Percentiles rank a stretch among this genome's conserved stretches.
phyloP scores from a whole-genome alignment of 2,113 vertebrate genomes.

The Ammodytes dubius region DNA sequence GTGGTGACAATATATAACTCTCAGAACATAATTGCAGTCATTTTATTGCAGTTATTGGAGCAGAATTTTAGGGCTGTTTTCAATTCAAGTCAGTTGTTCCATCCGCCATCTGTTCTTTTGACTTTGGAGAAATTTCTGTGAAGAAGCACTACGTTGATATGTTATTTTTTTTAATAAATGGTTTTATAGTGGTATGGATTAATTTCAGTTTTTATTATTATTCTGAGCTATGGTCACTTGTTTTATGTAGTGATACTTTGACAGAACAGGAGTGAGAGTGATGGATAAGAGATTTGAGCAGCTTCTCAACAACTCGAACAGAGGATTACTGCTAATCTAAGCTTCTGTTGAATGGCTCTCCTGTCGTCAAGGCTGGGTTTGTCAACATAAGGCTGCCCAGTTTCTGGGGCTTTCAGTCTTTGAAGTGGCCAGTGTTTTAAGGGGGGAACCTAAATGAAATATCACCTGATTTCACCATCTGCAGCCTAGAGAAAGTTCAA shows the following conservation, averaged over 20 bases:
- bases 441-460: constrained; percentile 12
- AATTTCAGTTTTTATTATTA: neutral
- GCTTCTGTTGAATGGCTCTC: constrained; percentile 75
- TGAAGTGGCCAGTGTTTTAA: constrained; percentile 56
- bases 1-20: constrained; percentile 22
- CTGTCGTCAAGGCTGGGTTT: constrained; percentile 61
- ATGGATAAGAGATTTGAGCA: constrained; percentile 65
- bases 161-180: constrained; percentile 2
- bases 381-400: constrained; percentile 61
- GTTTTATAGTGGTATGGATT: neutral
- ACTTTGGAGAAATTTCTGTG: constrained; percentile 14
- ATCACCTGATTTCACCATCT: constrained; percentile 3
- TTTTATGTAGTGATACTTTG: constrained; percentile 16
- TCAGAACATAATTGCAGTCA: constrained; percentile 21
- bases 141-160: constrained; percentile 3
- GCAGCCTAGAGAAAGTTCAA: constrained; percentile 12
- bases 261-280: constrained; percentile 46
- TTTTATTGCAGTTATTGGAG: constrained; percentile 43
- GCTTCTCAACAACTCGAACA: constrained; percentile 63
- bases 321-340: constrained; percentile 79
- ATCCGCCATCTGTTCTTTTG: neutral
- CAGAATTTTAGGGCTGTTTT: constrained; percentile 28
- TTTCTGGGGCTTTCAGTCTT: constrained; percentile 51
- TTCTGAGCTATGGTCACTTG: neutral
- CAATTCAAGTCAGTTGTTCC: constrained; percentile 12